Evolutionary conservation across 2,113 vertebrate genomes (phyloP).

Genomic region (Petaurus breviceps): DNA sequence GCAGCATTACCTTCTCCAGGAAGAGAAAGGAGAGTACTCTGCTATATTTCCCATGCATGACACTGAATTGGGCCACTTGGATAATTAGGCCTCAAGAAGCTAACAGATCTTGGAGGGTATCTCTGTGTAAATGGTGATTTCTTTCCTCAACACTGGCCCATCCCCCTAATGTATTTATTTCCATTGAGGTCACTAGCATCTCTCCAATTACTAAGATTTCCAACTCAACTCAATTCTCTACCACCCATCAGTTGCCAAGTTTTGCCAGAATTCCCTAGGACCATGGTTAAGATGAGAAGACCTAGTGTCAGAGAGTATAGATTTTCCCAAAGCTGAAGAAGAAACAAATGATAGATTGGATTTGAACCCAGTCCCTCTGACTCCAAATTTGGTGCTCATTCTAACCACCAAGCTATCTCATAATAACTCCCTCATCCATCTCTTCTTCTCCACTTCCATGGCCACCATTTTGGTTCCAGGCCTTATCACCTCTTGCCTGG

Average conservation of each 20-base stretch:
- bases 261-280: background rate
- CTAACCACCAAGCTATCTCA: background rate
- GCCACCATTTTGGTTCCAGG: background rate
- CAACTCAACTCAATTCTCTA: background rate
- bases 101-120: background rate
- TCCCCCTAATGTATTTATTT: background rate
- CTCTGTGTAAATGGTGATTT: background rate
- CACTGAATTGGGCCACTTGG: background rate
- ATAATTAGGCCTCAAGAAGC: background rate
- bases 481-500: too few relatives aligned
- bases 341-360: background rate
- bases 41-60: background rate
- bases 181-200: background rate
- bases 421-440: background rate
- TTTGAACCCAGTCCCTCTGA: background rate
- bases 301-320: background rate
- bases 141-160: background rate
- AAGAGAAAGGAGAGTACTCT: background rate
- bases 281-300: background rate
- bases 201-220: background rate
- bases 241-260: background rate
- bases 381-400: background rate
- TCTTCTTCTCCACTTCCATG: background rate
- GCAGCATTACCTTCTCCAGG: background rate
- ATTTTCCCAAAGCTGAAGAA: background rate